Evolutionary conservation across 2,888 invertebrate species (phyloP), one percentile per base, ranked within the genome.

Genomic region (Drepanosiphum platanoidis): DNA sequence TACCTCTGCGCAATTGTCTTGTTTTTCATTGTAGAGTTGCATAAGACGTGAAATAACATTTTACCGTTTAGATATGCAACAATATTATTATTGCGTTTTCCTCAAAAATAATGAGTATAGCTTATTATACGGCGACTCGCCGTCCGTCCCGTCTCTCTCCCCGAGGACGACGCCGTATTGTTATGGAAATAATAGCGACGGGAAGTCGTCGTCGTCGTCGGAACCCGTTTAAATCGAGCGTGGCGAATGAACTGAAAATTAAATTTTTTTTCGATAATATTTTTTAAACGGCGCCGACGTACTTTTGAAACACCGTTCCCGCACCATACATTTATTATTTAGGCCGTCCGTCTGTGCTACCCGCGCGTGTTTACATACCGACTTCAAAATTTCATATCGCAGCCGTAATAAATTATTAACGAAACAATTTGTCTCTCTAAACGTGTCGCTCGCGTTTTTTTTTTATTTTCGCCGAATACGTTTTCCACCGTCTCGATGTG

Each of bases 161-260:
- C n/a, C 32, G 46, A 79, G 64, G 13, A 13, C n/a, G 46, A 61
- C 3, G 9, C 68, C 4, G 27, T 36, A 70, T 80, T 70, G 68
- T 80, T 68, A 66, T 15, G 36, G 27, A 80, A 80, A 80, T 80
- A 80, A 80, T 70, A 27, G 27, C 52, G 36, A 80, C 36, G 42
- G 27, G 70, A 68, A 80, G 70, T 52, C n/a, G n/a, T n/a, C n/a
- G n/a, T 22, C 15, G 22, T 79, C n/a, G 66, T 66, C 42, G 15
- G 22, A 70, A 80, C 52, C 80, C 27, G 22, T 58, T 80, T 22
- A 52, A 70, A 80, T 80, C 30, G 30, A 70, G 18, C 52, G 36
- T 32, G 52, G 36, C 34, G 34, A 80, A 70, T 70, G 27, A 70
- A 52, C 27, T 18, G 34, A 18, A 5, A 34, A 11, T 68, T 15